Conservation (phyloP, 2,888 invertebrate species). For the Ceramica pisi region DNA sequence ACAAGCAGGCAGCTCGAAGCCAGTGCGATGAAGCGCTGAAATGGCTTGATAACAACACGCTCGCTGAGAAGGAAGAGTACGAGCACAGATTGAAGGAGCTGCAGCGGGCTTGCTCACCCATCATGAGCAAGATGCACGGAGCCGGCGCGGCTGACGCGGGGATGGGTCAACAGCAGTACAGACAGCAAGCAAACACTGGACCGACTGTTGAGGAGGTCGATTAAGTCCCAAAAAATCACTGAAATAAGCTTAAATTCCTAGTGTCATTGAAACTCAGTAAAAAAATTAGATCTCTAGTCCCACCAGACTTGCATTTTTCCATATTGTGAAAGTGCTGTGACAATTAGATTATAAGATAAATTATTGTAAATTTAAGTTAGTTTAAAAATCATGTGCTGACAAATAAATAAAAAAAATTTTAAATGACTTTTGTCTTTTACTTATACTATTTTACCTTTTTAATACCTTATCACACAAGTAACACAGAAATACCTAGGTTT, state of each 20-base stretch:
- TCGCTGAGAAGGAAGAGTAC: slow-evolving; percentile 92
- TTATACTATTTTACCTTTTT: neutral
- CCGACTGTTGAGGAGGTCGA: slow-evolving; percentile 82
- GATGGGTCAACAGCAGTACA: slow-evolving; percentile 63
- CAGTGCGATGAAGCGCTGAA: slow-evolving; percentile 91
- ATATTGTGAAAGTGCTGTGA: slow-evolving; percentile 42
- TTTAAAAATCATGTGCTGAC: slow-evolving; percentile 34
- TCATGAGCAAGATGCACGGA: slow-evolving; percentile 91
- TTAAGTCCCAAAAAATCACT: slow-evolving; percentile 51
- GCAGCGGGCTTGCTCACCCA: slow-evolving; percentile 90
- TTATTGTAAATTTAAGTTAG: slow-evolving; percentile 43
- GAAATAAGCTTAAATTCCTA: neutral
- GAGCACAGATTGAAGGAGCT: slow-evolving; percentile 91
- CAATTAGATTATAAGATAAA: slow-evolving; percentile 52
- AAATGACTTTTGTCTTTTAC: neutral
- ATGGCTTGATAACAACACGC: slow-evolving; percentile 93
- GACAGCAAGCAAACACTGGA: slow-evolving; percentile 65
- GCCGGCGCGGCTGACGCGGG: slow-evolving; percentile 78
- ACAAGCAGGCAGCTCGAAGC: slow-evolving; percentile 90
- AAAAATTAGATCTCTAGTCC: slow-evolving; percentile 38
- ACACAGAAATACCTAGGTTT: neutral
- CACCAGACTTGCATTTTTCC: slow-evolving; percentile 47
- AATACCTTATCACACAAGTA: neutral
- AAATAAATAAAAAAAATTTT: slow-evolving; percentile 40
- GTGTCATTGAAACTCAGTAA: slow-evolving; percentile 7